These are phyloP conservation scores for Andinoacara biseriatus DNA, from an alignment of 2,113 vertebrate genomes.

Conservation along the genomic window DNA sequence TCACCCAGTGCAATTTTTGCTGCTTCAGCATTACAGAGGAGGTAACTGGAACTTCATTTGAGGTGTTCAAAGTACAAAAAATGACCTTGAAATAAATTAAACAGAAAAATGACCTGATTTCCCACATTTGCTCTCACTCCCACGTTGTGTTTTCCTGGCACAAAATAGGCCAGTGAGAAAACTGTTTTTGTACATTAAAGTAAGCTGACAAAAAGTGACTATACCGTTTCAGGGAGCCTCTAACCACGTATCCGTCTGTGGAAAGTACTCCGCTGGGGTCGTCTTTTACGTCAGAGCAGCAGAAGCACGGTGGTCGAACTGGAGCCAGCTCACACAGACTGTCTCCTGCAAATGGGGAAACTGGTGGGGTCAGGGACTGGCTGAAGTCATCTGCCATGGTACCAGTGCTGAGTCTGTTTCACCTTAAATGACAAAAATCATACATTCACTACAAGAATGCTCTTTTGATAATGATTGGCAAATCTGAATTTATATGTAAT, in stretches of 20 bases:
- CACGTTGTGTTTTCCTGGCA: not conserved
- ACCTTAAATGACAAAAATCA: constrained; percentile 5
- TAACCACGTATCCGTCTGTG: constrained; percentile 84
- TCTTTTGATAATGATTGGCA: not conserved
- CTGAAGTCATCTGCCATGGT: constrained; percentile 84
- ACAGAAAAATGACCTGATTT: not conserved
- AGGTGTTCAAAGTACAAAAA: not conserved
- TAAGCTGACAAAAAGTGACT: constrained; percentile 1
- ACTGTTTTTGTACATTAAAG: not conserved
- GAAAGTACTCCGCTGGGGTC: constrained; percentile 79
- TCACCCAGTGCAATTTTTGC: not conserved
- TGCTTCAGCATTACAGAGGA: not conserved
- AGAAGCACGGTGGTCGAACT: constrained; percentile 82
- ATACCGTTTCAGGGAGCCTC: constrained; percentile 91
- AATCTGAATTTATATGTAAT: not conserved
- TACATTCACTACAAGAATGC: not conserved
- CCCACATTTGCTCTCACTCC: not conserved
- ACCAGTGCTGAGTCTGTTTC: not conserved
- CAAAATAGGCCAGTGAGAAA: not conserved
- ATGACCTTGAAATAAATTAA: not conserved
- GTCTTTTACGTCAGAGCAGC: constrained; percentile 81
- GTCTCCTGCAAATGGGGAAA: constrained; percentile 82
- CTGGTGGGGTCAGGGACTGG: constrained; percentile 74
- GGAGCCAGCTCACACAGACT: constrained; percentile 75
- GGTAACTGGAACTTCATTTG: not conserved